phyloP scores from a whole-genome alignment of 2,888 invertebrate genomes.

The Synergus itoensis region DNA sequence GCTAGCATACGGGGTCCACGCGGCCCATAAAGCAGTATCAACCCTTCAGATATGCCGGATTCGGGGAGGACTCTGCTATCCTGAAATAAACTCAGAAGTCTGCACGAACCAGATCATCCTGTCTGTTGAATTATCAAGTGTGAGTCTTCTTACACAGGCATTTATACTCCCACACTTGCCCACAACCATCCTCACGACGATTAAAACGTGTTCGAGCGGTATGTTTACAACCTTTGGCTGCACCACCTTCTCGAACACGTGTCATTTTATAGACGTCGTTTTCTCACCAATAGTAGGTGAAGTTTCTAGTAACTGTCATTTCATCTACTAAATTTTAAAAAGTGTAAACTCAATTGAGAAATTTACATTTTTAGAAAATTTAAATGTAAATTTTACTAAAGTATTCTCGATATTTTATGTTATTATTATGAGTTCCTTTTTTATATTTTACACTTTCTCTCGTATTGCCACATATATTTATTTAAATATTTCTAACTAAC shows the following conservation, averaged over 20 bases:
- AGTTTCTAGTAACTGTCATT: not conserved
- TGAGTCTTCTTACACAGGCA: not conserved
- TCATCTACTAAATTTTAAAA: not conserved
- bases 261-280: not conserved
- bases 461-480: no score
- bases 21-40: constrained; percentile 66
- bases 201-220: constrained; percentile 51
- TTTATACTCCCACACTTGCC: constrained; percentile 17
- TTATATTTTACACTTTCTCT: no score
- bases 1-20: constrained; percentile 46
- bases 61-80: constrained; percentile 56
- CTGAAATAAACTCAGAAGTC: constrained; percentile 67
- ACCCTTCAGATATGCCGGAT: constrained; percentile 63
- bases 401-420: no score
- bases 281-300: not conserved
- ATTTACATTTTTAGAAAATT: not conserved
- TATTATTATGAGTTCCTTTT: no score
- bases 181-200: constrained; percentile 47
- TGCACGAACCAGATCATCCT: constrained; percentile 65
- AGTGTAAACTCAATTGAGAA: not conserved
- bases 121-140: constrained; percentile 17
- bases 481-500: no score
- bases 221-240: constrained; percentile 57
- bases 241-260: not conserved
- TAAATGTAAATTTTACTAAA: not conserved